Evolutionary conservation across 2,888 invertebrate genomes (phyloP).

Genomic region (Microplitis deprimator): DNA sequence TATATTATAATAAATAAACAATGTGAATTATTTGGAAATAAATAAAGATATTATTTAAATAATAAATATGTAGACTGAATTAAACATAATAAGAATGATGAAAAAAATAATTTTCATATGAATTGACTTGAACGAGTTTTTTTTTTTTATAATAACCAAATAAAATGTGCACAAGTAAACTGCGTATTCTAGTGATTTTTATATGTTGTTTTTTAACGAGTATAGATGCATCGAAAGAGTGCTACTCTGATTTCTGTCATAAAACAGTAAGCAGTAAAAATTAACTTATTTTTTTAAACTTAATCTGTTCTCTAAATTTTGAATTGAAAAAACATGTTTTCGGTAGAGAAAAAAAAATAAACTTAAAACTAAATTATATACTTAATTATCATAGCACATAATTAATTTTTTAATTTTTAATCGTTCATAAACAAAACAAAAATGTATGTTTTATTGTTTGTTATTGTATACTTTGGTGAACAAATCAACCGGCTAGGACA

Average conservation of each 20-base stretch:
- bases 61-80: background rate
- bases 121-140: background rate
- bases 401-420: too few relatives aligned
- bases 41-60: background rate
- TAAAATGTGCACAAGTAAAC: background rate
- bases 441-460: too few relatives aligned
- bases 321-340: too few relatives aligned
- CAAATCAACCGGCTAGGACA: too few relatives aligned
- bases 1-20: background rate
- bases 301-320: too few relatives aligned
- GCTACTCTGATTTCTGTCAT: constrained; percentile 62
- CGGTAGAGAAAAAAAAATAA: too few relatives aligned
- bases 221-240: constrained; percentile 48
- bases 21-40: background rate
- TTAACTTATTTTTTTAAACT: background rate
- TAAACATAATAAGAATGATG: background rate
- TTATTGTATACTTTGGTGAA: too few relatives aligned
- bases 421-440: too few relatives aligned
- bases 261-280: constrained; percentile 54
- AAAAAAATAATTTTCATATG: background rate
- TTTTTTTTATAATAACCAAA: background rate
- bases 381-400: too few relatives aligned
- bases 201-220: constrained; percentile 47
- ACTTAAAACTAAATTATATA: too few relatives aligned
- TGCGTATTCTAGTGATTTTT: constrained; percentile 41